phyloP scores from a whole-genome alignment of 2,113 vertebrate species.

The Pseudopodoces humilis region DNA sequence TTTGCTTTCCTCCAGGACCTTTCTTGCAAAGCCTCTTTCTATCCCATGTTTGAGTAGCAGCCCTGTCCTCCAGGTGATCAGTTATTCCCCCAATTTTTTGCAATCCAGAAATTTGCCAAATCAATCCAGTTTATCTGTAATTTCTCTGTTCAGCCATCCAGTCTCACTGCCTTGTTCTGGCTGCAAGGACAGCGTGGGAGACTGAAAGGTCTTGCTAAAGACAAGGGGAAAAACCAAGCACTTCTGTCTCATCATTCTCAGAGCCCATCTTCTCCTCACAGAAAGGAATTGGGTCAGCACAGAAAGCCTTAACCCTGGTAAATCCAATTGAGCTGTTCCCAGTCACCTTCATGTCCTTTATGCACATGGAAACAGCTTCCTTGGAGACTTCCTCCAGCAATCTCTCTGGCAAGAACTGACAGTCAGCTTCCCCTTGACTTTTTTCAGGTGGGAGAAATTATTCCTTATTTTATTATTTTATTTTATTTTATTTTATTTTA shows the following conservation, averaged over 20 bases:
- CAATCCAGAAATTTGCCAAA: neutral
- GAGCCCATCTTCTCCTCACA: neutral
- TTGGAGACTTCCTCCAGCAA: neutral
- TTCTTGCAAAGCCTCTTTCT: neutral
- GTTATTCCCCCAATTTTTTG: neutral
- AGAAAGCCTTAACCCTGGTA: neutral
- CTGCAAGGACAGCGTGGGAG: neutral
- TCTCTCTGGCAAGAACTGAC: neutral
- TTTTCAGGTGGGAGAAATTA: neutral
- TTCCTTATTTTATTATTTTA: neutral
- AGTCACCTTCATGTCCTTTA: neutral
- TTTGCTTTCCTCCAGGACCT: neutral
- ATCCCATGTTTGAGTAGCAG: neutral
- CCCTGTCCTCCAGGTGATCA: neutral
- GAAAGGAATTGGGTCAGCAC: neutral
- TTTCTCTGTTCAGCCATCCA: neutral
- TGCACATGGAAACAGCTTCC: accelerated
- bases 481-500: neutral
- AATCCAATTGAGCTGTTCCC: neutral
- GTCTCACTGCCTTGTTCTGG: accelerated
- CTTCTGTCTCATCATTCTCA: neutral
- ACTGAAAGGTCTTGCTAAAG: neutral
- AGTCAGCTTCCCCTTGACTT: neutral
- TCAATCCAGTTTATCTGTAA: neutral
- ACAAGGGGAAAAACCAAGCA: neutral